These are phyloP conservation scores for Caenorhabditis sulstoni DNA, from an alignment of 2,888 invertebrate genomes.

Conservation along the genomic window DNA sequence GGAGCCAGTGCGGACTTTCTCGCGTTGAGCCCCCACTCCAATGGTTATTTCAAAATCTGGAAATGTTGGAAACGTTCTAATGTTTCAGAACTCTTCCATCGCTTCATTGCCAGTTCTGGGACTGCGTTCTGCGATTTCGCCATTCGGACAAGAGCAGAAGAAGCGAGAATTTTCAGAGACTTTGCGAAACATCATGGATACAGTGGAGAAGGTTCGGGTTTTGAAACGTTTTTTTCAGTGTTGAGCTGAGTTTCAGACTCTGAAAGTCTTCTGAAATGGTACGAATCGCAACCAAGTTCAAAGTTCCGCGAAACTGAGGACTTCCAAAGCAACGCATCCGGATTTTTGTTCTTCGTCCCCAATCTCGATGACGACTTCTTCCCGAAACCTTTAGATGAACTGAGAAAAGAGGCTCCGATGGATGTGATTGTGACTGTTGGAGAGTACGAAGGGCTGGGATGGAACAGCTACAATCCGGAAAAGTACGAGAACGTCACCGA, in stretches of 20 bases:
- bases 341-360: slow-evolving; percentile 62
- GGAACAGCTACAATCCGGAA: background rate
- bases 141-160: slow-evolving; percentile 23
- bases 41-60: slow-evolving; percentile 36
- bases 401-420: slow-evolving; percentile 60
- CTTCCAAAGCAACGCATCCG: slow-evolving; percentile 17
- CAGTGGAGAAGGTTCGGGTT: slow-evolving; percentile 15
- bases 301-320: slow-evolving; percentile 13
- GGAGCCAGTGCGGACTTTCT: slow-evolving; percentile 67
- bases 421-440: slow-evolving; percentile 52
- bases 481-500: background rate
- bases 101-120: slow-evolving; percentile 51
- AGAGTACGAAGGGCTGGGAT: slow-evolving; percentile 66
- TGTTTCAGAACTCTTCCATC: slow-evolving; percentile 33
- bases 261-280: slow-evolving; percentile 42
- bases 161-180: slow-evolving; percentile 41
- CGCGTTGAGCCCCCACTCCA: slow-evolving; percentile 66
- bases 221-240: no score
- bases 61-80: background rate
- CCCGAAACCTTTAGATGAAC: slow-evolving; percentile 57
- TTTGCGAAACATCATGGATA: slow-evolving; percentile 57
- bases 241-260: background rate
- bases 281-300: slow-evolving; percentile 19
- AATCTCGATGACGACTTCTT: slow-evolving; percentile 69
- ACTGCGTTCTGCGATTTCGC: slow-evolving; percentile 58